A percentile compares a stretch with the other conserved stretches of the same genome.
phyloP scores from a whole-genome alignment of 2,113 vertebrate genomes.

The Calyptomena viridis region DNA sequence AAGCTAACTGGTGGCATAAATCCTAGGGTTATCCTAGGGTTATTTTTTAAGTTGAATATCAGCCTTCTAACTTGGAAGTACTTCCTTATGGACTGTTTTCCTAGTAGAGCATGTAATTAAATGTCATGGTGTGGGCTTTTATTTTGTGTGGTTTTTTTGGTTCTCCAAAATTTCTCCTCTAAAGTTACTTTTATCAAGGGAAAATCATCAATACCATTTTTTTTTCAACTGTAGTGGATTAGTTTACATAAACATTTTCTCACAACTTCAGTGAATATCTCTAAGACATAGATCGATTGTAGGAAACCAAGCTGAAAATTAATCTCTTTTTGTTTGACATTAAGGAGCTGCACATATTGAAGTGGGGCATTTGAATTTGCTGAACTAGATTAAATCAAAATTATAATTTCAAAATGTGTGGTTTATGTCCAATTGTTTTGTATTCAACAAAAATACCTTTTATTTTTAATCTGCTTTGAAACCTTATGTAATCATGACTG shows the following conservation, averaged over 20 bases:
- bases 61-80: neutral
- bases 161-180: neutral
- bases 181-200: neutral
- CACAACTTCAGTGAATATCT: neutral
- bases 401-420: neutral
- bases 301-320: neutral
- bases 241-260: neutral
- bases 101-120: neutral
- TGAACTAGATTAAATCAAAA: neutral
- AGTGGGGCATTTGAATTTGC: neutral
- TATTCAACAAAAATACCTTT: neutral
- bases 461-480: neutral
- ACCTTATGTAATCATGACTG: neutral
- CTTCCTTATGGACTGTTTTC: neutral
- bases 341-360: neutral
- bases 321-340: neutral
- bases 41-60: neutral
- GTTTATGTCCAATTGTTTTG: neutral
- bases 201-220: neutral
- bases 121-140: neutral
- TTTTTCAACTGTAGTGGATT: neutral
- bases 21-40: neutral
- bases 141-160: neutral
- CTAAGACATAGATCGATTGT: neutral
- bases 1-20: neutral